These are phyloP conservation scores for Drosophila greeni DNA, from an alignment of 2,888 invertebrate species.

Conservation along the genomic window DNA sequence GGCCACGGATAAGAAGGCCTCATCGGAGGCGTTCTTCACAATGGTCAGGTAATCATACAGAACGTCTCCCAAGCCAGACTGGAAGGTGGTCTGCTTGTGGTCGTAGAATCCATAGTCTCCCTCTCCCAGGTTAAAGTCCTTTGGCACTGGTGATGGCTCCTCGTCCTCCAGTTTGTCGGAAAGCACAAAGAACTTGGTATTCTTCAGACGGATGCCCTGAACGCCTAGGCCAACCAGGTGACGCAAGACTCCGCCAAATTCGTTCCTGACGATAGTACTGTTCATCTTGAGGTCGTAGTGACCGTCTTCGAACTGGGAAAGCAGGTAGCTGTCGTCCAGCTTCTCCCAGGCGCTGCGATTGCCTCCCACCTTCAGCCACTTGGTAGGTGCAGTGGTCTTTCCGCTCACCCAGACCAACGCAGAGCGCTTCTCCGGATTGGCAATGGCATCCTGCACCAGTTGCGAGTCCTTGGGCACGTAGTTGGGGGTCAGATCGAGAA, in stretches of 20 bases:
- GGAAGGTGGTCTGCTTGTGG: constrained; percentile 84
- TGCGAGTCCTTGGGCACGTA: constrained; percentile 83
- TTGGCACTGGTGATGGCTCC: constrained; percentile 65
- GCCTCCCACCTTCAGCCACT: constrained; percentile 82
- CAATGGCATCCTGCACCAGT: constrained; percentile 85
- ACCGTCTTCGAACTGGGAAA: constrained; percentile 85
- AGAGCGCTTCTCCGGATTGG: constrained; percentile 82
- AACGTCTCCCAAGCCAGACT: constrained; percentile 80
- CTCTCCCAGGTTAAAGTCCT: constrained; percentile 76
- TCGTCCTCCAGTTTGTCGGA: constrained; percentile 79
- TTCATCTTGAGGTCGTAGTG: constrained; percentile 91
- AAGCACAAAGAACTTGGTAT: constrained; percentile 83
- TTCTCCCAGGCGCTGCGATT: constrained; percentile 75
- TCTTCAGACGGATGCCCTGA: constrained; percentile 86
- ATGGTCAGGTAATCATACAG: constrained; percentile 83
- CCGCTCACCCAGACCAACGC: constrained; percentile 89
- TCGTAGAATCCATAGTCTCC: constrained; percentile 83
- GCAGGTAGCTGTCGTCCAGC: constrained; percentile 81
- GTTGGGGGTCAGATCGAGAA: constrained; percentile 88
- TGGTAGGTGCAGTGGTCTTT: constrained; percentile 81
- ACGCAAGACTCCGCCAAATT: constrained; percentile 84
- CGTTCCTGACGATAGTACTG: constrained; percentile 83
- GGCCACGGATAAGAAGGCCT: constrained; percentile 79
- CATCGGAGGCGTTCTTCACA: constrained; percentile 81
- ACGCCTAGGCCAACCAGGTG: constrained; percentile 88